These are phyloP conservation scores for Parazoanthus atlanticus DNA, from an alignment of 92 coral and sea anemone genomes.

Conservation along the genomic window DNA sequence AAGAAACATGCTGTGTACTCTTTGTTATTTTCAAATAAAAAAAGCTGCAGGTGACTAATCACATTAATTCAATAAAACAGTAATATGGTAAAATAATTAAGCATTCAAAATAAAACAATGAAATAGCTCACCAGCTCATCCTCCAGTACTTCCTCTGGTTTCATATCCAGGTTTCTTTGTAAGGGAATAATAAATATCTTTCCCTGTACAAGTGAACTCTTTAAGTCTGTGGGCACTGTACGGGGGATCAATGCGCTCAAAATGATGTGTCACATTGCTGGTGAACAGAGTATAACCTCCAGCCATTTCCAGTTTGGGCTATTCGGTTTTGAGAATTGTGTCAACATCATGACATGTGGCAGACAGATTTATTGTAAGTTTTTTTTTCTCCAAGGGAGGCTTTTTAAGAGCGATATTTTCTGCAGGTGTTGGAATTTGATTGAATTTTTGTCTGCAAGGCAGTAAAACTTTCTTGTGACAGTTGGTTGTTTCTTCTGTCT, in stretches of 20 bases:
- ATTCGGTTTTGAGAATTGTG: neutral
- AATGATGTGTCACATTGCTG: conserved; percentile 16
- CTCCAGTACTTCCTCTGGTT: conserved; percentile 4
- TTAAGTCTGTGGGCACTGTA: conserved; percentile 16
- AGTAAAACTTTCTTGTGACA: conserved; percentile 12
- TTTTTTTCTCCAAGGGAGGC: conserved; percentile 33
- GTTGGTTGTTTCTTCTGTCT: neutral
- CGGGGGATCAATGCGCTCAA: conserved; percentile 9
- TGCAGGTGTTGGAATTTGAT: neutral
- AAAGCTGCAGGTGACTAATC: no score
- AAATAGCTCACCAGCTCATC: neutral
- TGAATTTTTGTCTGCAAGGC: conserved; percentile 17
- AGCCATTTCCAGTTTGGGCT: conserved; percentile 15
- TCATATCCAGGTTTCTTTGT: conserved; percentile 5
- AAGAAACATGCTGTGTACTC: no score
- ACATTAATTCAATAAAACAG: neutral
- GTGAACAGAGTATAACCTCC: conserved; percentile 14
- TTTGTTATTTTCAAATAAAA: no score
- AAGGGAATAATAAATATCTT: conserved; percentile 24
- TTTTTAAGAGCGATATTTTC: neutral
- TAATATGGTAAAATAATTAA: neutral
- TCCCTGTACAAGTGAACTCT: conserved; percentile 13
- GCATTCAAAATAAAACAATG: no score
- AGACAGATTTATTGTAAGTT: conserved; percentile 3
- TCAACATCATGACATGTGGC: conserved; percentile 14